Conservation (phyloP, 2,113 vertebrate genomes). For the Cottus gobio region DNA sequence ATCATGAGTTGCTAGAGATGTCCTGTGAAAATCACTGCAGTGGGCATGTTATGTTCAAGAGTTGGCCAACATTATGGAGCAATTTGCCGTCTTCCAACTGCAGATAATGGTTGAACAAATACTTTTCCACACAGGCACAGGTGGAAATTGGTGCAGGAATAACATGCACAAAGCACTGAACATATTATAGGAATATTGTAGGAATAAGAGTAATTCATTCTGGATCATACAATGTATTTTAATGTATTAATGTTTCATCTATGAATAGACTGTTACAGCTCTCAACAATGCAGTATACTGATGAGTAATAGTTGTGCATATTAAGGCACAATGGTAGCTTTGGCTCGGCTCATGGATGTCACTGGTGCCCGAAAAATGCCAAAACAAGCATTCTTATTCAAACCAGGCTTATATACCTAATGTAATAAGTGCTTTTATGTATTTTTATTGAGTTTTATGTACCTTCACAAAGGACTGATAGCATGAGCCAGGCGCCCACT, state of each 20-base stretch:
- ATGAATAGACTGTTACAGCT: neutral
- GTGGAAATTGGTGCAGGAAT: neutral
- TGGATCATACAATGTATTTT: neutral
- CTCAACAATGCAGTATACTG: neutral
- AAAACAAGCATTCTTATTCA: conserved; percentile 14
- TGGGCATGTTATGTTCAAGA: neutral
- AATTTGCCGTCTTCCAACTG: neutral
- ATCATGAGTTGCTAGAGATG: neutral
- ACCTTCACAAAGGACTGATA: conserved; percentile 3
- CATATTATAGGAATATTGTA: neutral
- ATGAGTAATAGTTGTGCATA: neutral
- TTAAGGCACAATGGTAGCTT: neutral
- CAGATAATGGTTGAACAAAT: neutral
- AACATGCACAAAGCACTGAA: neutral
- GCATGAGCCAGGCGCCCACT: neutral
- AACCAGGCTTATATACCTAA: neutral
- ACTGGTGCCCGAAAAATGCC: neutral
- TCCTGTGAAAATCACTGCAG: conserved; percentile 12
- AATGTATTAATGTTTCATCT: neutral
- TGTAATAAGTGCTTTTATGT: neutral
- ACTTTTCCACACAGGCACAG: neutral
- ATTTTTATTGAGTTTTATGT: conserved; percentile 9
- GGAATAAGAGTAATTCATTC: neutral
- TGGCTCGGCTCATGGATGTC: neutral
- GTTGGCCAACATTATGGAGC: neutral